Conservation (phyloP, 2,888 invertebrate species). For the Phaonia tiefii region DNA sequence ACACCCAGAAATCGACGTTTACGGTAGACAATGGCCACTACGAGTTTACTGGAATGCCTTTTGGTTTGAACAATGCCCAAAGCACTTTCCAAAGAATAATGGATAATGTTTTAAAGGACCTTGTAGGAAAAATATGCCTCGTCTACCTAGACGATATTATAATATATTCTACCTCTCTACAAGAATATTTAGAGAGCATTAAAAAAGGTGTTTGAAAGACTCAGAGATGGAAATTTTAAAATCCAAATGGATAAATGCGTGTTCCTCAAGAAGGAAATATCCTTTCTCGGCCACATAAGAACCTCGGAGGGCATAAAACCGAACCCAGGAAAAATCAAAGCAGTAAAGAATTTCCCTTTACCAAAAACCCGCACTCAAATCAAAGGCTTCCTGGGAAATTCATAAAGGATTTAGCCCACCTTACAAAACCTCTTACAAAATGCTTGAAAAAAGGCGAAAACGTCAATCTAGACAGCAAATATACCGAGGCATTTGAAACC, state of each 20-base stretch:
- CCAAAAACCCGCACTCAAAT: too few species aligned
- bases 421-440: too few species aligned
- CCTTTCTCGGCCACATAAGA: neutral
- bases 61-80: neutral
- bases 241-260: constrained; percentile 12
- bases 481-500: too few species aligned
- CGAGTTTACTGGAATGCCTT: constrained; percentile 8
- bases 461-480: too few species aligned
- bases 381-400: too few species aligned
- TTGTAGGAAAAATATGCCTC: constrained; percentile 64
- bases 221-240: constrained; percentile 10
- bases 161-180: constrained; percentile 55
- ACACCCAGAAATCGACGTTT: neutral
- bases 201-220: neutral
- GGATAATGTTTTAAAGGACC: constrained; percentile 50
- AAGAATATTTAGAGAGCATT: constrained; percentile 8
- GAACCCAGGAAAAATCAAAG: too few species aligned
- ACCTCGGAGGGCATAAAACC: neutral
- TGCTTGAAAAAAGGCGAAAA: too few species aligned
- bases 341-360: too few species aligned
- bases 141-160: constrained; percentile 69
- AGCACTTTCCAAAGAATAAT: constrained; percentile 4
- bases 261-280: constrained; percentile 19
- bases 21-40: neutral
- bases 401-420: too few species aligned